Evolutionary conservation across 2,113 vertebrate species (phyloP), one percentile per base, ranked within the genome.

Genomic region (Paradisaea rubra): DNA sequence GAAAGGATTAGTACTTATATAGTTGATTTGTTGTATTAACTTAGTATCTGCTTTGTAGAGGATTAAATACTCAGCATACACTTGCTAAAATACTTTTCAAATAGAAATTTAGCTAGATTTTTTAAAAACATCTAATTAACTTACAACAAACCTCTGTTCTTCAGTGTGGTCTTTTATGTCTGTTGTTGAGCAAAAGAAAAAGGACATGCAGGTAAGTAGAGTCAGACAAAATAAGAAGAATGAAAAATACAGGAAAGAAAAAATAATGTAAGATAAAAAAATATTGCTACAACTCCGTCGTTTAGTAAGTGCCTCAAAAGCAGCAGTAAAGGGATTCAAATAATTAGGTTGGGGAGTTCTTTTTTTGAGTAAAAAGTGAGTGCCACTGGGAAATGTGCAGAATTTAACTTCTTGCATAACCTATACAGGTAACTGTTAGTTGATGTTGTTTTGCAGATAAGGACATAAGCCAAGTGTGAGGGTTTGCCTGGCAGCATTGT

Each of bases 71-170:
- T 92, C 68, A 95, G 37, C 25, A 28, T 42, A 8, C 5, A 42
- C 15, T 64, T 81, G 69, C 65, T 97, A 83, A 88, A 97, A 89
- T 90, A 88, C 37, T 96, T 94, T 96, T 94, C 23, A 24, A 89
- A 86, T 74, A 84, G 39, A 77, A 93, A 92, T 72, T 61, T 31
- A 71, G 42, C 16, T 63, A 24, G 17, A 28, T 15, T 21, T 37
- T 65, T 91, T 81, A 7, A 1, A 11, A 54, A 45, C 22, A 54
- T 79, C 16, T 25, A 77, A 52, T 88, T 84, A 84, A 68, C 56
- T 85, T 70, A 52, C 23, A 91, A 49, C 20, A 95, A 82, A 83
- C 44, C 25, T 80, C 31, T 25, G 31, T 80, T 81, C 64, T 91
- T 94, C 78, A 30, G 37, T 83, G 69, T 78, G 73, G 45, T 68